phyloP scores from a whole-genome alignment of 2,888 invertebrate genomes.

The Euplexia lucipara region DNA sequence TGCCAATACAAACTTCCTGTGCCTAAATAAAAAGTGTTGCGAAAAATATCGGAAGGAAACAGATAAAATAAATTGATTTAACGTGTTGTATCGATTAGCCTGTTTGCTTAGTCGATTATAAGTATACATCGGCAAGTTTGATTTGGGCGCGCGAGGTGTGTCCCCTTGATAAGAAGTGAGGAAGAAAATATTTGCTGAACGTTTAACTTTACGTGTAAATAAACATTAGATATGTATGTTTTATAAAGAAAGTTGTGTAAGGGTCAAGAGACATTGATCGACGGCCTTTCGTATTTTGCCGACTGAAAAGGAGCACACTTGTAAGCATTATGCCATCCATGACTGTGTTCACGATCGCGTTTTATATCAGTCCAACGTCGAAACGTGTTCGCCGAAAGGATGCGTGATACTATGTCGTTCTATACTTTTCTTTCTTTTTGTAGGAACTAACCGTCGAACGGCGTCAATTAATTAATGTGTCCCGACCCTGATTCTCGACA shows the following conservation, averaged over 20 bases:
- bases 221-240: background rate
- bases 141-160: slow-evolving; percentile 43
- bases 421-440: too few species aligned
- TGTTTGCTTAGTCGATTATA: slow-evolving; percentile 37
- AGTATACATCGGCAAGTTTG: slow-evolving; percentile 29
- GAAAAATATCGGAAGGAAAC: slow-evolving; percentile 57
- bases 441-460: too few species aligned
- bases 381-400: too few species aligned
- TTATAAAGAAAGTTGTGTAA: background rate
- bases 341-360: too few species aligned
- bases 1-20: slow-evolving; percentile 24
- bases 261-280: too few species aligned
- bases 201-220: slow-evolving; percentile 9
- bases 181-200: slow-evolving; percentile 2
- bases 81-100: slow-evolving; percentile 36
- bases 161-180: slow-evolving; percentile 33
- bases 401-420: too few species aligned
- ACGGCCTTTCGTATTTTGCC: too few species aligned
- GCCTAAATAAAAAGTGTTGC: slow-evolving; percentile 29
- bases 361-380: background rate
- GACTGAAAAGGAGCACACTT: too few species aligned
- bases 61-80: slow-evolving; percentile 50
- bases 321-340: too few species aligned
- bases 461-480: too few species aligned
- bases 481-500: too few species aligned